Evolutionary conservation across 2,113 vertebrate genomes (phyloP).

Genomic region (Semicossyphus pulcher): DNA sequence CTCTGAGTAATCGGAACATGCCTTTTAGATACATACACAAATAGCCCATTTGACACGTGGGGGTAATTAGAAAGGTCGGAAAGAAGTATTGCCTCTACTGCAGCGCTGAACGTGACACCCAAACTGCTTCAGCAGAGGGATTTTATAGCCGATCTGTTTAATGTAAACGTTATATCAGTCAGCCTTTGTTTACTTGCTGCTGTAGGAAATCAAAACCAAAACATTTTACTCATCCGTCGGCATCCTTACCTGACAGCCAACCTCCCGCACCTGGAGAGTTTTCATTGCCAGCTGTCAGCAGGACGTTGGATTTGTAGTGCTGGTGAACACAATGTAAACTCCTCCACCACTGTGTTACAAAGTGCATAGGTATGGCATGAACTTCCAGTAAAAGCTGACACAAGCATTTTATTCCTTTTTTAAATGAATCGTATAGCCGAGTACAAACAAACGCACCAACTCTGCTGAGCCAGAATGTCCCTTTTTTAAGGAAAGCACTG

Average conservation of each 20-base stretch:
- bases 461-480: conserved; percentile 23
- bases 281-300: conserved; percentile 49
- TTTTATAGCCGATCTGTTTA: conserved; percentile 3
- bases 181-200: conserved; percentile 32
- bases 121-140: too few relatives aligned
- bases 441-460: conserved; percentile 26
- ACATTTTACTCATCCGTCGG: conserved; percentile 41
- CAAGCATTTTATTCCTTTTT: neutral
- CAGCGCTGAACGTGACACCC: too few relatives aligned
- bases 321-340: conserved; percentile 40
- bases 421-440: neutral
- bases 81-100: conserved; percentile 6
- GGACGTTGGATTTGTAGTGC: conserved; percentile 45
- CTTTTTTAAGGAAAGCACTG: conserved; percentile 6
- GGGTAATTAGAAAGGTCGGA: conserved; percentile 45
- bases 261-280: conserved; percentile 38
- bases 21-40: conserved; percentile 20
- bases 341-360: conserved; percentile 18
- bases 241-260: conserved; percentile 32
- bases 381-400: conserved; percentile 30
- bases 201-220: conserved; percentile 46
- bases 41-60: conserved; percentile 18
- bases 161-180: conserved; percentile 38
- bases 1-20: conserved; percentile 34
- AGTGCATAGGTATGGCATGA: conserved; percentile 8